Percentiles rank a stretch among this genome's conserved stretches.
phyloP scores from a whole-genome alignment of 2,113 vertebrate genomes.

The Leucopsar rothschildi region DNA sequence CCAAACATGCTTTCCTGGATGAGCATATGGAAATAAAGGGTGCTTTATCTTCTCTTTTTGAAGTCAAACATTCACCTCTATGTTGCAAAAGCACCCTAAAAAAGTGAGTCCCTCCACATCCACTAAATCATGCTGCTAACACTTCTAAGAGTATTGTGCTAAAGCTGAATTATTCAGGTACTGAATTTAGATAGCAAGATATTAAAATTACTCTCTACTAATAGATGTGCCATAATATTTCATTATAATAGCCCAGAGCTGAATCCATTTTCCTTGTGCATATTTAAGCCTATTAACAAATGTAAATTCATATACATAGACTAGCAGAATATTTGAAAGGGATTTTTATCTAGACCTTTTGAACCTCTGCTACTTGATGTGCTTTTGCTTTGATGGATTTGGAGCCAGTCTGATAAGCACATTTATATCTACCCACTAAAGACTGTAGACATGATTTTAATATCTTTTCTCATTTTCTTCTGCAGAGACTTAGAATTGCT shows the following conservation, averaged over 20 bases:
- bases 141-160: background rate
- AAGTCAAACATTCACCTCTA: background rate
- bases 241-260: background rate
- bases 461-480: background rate
- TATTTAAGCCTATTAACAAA: background rate
- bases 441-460: background rate
- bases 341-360: constrained; percentile 16
- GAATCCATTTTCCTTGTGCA: background rate
- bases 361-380: background rate
- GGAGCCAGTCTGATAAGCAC: background rate
- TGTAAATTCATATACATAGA: background rate
- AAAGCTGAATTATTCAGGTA: background rate
- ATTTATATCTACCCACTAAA: background rate
- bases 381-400: constrained; percentile 18
- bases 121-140: background rate
- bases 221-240: background rate
- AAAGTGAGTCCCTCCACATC: background rate
- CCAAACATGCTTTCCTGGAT: background rate
- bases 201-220: background rate
- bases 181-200: background rate
- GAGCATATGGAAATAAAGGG: background rate
- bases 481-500: background rate
- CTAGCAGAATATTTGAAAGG: constrained; percentile 12
- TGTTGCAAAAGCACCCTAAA: background rate
- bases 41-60: background rate